phyloP scores from a whole-genome alignment of 2,888 invertebrate species.

The Metopia argyrocephala region DNA sequence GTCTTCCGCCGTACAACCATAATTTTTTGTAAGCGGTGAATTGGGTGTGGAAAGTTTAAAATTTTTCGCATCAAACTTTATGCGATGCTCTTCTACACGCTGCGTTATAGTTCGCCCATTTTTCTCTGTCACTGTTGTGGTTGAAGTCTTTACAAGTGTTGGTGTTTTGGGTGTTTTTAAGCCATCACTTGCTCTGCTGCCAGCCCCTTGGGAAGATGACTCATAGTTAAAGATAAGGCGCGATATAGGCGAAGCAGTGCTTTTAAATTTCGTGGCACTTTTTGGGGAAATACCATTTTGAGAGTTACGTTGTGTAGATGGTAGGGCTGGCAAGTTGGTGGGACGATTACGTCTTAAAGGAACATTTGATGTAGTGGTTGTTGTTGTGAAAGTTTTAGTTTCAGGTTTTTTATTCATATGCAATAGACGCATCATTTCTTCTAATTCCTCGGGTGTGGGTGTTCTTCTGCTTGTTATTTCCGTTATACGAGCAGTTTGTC shows the following conservation, averaged over 20 bases:
- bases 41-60: slow-evolving; percentile 63
- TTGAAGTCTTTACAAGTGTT: slow-evolving; percentile 69
- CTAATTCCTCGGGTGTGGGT: slow-evolving; percentile 71
- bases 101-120: slow-evolving; percentile 71
- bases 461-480: slow-evolving; percentile 72
- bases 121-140: slow-evolving; percentile 72
- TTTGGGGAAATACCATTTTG: slow-evolving; percentile 56
- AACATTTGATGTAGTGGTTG: slow-evolving; percentile 38
- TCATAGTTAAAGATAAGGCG: slow-evolving; percentile 64
- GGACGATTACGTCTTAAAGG: slow-evolving; percentile 55
- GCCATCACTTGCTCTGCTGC: slow-evolving; percentile 29
- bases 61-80: slow-evolving; percentile 62
- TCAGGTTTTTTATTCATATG: slow-evolving; percentile 63
- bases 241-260: slow-evolving; percentile 55
- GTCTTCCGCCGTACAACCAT: slow-evolving; percentile 31
- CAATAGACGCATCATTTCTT: slow-evolving; percentile 68
- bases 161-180: slow-evolving; percentile 60
- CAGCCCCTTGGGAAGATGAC: slow-evolving; percentile 52
- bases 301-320: slow-evolving; percentile 47
- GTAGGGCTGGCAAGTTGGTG: slow-evolving; percentile 49
- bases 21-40: slow-evolving; percentile 53
- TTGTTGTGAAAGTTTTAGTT: slow-evolving; percentile 44
- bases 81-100: slow-evolving; percentile 68
- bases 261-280: slow-evolving; percentile 62
- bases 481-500: slow-evolving; percentile 70